Evolutionary conservation across 2,888 invertebrate genomes (phyloP), one percentile per base, ranked within the genome.

Genomic region (Diarsia dahlii): DNA sequence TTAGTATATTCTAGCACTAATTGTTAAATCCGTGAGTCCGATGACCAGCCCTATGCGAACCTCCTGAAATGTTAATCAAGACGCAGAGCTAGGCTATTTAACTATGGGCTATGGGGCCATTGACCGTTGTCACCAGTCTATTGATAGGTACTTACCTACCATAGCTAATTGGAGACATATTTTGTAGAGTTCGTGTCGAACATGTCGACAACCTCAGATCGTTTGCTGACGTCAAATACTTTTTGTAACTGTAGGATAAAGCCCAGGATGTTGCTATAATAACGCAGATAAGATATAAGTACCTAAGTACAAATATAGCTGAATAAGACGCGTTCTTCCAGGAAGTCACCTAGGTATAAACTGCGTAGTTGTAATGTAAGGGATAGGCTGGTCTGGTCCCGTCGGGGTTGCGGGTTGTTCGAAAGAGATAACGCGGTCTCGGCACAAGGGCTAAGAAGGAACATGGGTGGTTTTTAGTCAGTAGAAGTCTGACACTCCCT

Each of bases 251-350:
- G 9, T 45, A 23, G 20, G 39, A 13, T 28, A 9, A 18, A 60
- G 34, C 60, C 48, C 15, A 52, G 46, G 52, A 76, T 60, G 45
- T 66, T 52, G 34, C 18, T 62, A 52, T 54, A 74, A 39, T 45
- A 67, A 46, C n/a, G 46, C 46, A 70, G 23, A 39, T 23, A 58
- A 45, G 13, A 52, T 23, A 10, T 23, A 15, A 39, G 39, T 12
- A 56, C 4, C 5, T 39, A 64, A 9, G 48, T 13, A 56, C 23
- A 34, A 76, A 45, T 20, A 56, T 3, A 34, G 34, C 45, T 65
- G 9, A 71, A 5, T 52, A n/a, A 46, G 39, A 50, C 34, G 13
- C 23, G 15, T 76, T 62, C 15, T 78, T 78, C 69, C 50, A 65
- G 18, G 34, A 64, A 65, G 45, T 52, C 15, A 13, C 18, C 39